Evolutionary conservation across 2,888 invertebrate species (phyloP).

Genomic region (Carpatolechia fugitivella): DNA sequence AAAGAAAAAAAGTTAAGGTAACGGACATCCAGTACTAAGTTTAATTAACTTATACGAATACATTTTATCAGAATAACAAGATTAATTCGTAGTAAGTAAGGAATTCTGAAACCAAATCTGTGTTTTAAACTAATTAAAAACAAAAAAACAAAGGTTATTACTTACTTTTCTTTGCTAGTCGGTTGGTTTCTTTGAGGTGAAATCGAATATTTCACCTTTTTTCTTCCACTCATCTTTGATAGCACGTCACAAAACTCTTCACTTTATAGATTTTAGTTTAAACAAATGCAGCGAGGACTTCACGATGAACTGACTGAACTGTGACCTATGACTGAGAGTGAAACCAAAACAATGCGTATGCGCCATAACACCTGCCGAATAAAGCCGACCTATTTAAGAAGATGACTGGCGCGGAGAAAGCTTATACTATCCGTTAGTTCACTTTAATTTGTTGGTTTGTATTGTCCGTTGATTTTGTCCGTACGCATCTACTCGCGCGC

Average conservation of each 20-base stretch:
- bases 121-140: not conserved
- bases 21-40: not conserved
- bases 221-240: not conserved
- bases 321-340: not conserved
- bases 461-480: no score
- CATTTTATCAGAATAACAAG: not conserved
- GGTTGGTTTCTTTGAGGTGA: conserved; percentile 7
- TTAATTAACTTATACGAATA: not conserved
- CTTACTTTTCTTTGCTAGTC: not conserved
- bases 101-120: not conserved
- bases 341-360: not conserved
- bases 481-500: no score
- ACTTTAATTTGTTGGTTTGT: no score
- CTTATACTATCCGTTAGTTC: no score
- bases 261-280: not conserved
- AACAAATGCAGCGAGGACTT: not conserved
- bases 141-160: not conserved
- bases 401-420: no score
- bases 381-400: no score
- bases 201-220: not conserved
- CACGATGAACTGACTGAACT: not conserved
- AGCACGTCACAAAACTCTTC: not conserved
- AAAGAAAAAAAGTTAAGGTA: not conserved
- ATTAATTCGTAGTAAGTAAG: not conserved
- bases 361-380: no score